These are phyloP conservation scores for Brachyalestes nurse DNA, from an alignment of 2,797 vertebrate species.

Conservation along the genomic window DNA sequence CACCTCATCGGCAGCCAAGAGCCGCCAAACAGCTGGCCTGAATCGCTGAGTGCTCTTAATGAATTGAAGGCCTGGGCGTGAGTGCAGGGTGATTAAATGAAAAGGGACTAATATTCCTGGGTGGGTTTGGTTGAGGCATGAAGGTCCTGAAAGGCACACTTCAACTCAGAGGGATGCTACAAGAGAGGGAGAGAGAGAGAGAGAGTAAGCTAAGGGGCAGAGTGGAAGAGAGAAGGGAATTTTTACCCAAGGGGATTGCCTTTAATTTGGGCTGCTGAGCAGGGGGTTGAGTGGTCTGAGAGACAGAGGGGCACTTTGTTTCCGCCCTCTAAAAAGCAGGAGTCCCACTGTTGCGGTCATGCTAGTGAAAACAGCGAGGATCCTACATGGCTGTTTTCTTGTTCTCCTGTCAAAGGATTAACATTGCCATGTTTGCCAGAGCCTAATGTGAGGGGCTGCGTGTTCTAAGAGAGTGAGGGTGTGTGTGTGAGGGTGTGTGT, in stretches of 20 bases:
- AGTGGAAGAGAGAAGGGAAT: slow-evolving; percentile 22
- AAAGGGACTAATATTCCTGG: slow-evolving; percentile 89
- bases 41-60: slow-evolving; percentile 91
- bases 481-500: slow-evolving; percentile 2
- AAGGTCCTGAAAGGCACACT: slow-evolving; percentile 71
- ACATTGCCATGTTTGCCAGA: slow-evolving; percentile 26
- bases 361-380: not conserved
- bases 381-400: slow-evolving; percentile 22
- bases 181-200: slow-evolving; percentile 13
- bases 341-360: slow-evolving; percentile 18
- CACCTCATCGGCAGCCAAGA: slow-evolving; percentile 86
- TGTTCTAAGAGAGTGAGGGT: slow-evolving; percentile 9
- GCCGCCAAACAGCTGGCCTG: slow-evolving; percentile 90
- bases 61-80: slow-evolving; percentile 83
- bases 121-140: slow-evolving; percentile 81
- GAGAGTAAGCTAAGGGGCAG: slow-evolving; percentile 29
- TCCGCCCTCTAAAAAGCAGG: slow-evolving; percentile 40
- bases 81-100: slow-evolving; percentile 87
- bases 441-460: not conserved
- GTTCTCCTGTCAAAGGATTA: slow-evolving; percentile 17
- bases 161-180: slow-evolving; percentile 18
- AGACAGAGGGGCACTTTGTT: slow-evolving; percentile 54
- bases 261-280: slow-evolving; percentile 61
- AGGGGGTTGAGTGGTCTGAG: slow-evolving; percentile 45
- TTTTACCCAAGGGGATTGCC: slow-evolving; percentile 56